These are phyloP conservation scores for Pempheris klunzingeri DNA, from an alignment of 2,797 vertebrate species.

Conservation along the genomic window DNA sequence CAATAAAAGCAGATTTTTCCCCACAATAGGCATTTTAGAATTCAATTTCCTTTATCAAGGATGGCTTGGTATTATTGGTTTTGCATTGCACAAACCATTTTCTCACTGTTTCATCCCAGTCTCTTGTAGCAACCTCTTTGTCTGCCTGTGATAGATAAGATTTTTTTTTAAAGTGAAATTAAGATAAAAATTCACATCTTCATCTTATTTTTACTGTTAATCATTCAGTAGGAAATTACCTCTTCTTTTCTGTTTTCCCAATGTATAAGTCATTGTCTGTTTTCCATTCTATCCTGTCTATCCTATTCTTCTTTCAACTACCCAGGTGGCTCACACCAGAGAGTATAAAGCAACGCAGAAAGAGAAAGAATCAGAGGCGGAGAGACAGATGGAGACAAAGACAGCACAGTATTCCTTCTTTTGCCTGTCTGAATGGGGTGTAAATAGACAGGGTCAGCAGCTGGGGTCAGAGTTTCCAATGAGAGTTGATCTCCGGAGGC, in stretches of 20 bases:
- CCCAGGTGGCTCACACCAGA: slow-evolving; percentile 13
- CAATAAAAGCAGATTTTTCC: slow-evolving; percentile 51
- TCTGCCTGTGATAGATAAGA: slow-evolving; percentile 6
- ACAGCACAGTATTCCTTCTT: slow-evolving; percentile 41
- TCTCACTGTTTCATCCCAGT: background rate
- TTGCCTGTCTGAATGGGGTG: slow-evolving; percentile 61
- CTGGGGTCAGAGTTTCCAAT: slow-evolving; percentile 70
- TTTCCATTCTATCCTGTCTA: slow-evolving; percentile 20
- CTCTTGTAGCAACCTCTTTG: slow-evolving; percentile 3
- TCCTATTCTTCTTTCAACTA: slow-evolving; percentile 21
- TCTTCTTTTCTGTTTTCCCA: slow-evolving; percentile 15
- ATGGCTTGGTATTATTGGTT: slow-evolving; percentile 67
- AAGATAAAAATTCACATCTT: background rate
- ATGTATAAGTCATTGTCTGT: slow-evolving; percentile 43
- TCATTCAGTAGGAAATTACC: background rate
- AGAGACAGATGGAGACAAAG: slow-evolving; percentile 22
- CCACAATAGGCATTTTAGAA: slow-evolving; percentile 59
- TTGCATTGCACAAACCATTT: slow-evolving; percentile 50
- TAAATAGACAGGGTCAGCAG: slow-evolving; percentile 77
- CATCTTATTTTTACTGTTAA: background rate
- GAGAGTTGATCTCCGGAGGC: slow-evolving; percentile 73
- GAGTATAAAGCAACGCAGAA: slow-evolving; percentile 7
- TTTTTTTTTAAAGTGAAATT: slow-evolving; percentile 1
- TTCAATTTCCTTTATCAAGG: slow-evolving; percentile 73
- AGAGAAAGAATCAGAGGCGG: background rate